These are phyloP conservation scores for Glyphotaelius pellucidus DNA, from an alignment of 2,888 invertebrate genomes.

Conservation along the genomic window DNA sequence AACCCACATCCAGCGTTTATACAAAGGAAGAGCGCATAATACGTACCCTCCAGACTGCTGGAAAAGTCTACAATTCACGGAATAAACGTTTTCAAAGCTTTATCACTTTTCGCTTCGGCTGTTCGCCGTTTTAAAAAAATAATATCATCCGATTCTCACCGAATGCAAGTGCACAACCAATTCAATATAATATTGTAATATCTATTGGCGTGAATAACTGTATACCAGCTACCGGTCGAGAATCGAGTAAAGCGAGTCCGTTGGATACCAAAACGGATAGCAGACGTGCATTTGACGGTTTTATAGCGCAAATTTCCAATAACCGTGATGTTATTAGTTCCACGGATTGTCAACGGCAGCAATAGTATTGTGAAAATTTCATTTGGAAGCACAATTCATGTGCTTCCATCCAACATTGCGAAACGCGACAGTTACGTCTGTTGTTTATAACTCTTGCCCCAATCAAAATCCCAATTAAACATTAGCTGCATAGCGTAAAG, in stretches of 20 bases:
- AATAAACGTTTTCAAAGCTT: conserved; percentile 7
- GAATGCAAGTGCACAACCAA: conserved; percentile 20
- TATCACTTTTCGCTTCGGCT: conserved; percentile 32
- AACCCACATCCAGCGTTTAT: background rate
- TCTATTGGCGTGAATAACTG: conserved; percentile 9
- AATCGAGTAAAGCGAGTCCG: conserved; percentile 11
- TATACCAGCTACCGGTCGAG: background rate
- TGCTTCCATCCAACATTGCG: background rate
- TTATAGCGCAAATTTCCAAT: conserved; percentile 45
- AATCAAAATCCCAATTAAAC: background rate
- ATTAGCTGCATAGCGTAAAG: background rate
- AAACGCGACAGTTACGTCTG: background rate
- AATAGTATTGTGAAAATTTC: conserved; percentile 39
- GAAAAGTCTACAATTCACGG: conserved; percentile 6
- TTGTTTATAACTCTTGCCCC: background rate
- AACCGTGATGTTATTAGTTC: conserved; percentile 45
- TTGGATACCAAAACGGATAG: conserved; percentile 29
- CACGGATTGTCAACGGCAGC: conserved; percentile 42
- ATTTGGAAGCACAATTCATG: conserved; percentile 25
- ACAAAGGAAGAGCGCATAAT: conserved; percentile 3
- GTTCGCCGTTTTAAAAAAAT: conserved; percentile 30
- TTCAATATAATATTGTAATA: background rate
- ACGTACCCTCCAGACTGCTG: conserved; percentile 9
- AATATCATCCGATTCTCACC: conserved; percentile 10
- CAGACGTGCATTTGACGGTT: conserved; percentile 42